A percentile compares a stretch with the other conserved stretches of the same genome.
Conservation (phyloP, 2,797 vertebrate species). For the Ctenopoma kingsleyae region DNA sequence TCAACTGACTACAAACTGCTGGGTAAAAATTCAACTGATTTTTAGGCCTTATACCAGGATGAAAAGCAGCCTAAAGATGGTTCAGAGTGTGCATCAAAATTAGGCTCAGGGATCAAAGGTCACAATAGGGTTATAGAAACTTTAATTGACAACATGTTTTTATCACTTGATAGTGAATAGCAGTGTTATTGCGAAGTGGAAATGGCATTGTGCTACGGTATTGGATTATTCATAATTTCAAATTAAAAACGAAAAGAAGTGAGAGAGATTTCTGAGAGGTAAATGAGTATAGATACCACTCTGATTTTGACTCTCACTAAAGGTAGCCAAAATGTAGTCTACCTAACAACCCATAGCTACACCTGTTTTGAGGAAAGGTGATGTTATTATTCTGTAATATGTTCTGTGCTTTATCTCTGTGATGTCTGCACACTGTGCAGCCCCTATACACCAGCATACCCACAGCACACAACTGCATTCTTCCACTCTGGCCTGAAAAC, state of each 20-base stretch:
- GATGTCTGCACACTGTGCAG: slow-evolving; percentile 10
- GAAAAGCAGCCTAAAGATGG: neutral
- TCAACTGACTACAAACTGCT: slow-evolving; percentile 11
- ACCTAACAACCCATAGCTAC: neutral
- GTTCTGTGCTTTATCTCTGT: slow-evolving; percentile 31
- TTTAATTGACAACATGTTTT: neutral
- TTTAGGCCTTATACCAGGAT: neutral
- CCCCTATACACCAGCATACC: slow-evolving; percentile 45
- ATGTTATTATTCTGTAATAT: neutral
- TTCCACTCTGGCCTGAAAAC: slow-evolving; percentile 28
- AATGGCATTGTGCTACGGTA: no score
- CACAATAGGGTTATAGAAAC: no score
- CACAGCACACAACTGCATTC: slow-evolving; percentile 52
- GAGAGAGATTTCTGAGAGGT: no score
- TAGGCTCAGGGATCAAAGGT: neutral
- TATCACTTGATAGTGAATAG: neutral
- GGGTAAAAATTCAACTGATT: neutral
- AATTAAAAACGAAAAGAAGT: no score
- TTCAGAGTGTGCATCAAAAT: no score
- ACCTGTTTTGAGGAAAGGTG: neutral
- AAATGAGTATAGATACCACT: no score
- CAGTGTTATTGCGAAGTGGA: no score
- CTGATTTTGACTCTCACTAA: no score
- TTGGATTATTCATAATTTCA: no score
- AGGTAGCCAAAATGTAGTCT: no score